Base-by-base conservation (phyloP, 2,113 vertebrate genomes). In the Oxyura jamaicensis region DNA sequence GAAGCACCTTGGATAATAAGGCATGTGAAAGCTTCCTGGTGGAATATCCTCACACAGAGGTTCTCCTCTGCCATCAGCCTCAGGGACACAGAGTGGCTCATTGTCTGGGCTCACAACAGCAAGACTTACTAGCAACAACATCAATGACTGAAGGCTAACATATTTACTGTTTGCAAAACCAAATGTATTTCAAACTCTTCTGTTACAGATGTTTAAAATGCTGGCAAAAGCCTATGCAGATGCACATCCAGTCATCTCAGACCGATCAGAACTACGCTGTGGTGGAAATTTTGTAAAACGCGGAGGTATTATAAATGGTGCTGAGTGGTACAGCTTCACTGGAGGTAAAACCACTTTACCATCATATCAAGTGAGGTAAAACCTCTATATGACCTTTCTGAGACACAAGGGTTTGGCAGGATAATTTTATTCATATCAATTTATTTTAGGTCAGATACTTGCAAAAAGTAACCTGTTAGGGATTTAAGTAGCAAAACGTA, bases 241-340 rank as follows among this genome's bases (percentile, higher is more conserved):
- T 6, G 97, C 98, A 26, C 99, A 99, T 56, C 98, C 98, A 1
- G 98, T 98, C 90, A 99, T 99, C 98, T 98, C 98, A 0, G 98
- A 99, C 96, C 98, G 97, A 35, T 98, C 99, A 4, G 99, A 99
- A 20, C 97, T 98, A 14, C 97, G 99, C 78, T 99, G 99, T 21
- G 99, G 99, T 23, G 98, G 99, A 89, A 98, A 98, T 88, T 99
- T 99, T 96, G 98, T 98, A 74, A 98, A 96, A 50, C 98, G 94
- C 0, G 98, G 99, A 52, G 98, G 99, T 94, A 98, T 99, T 97
- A 99, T 99, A 96, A 99, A 99, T 16, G 99, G 99, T 42, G 99
- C 99, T 1, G 97, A 98, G 96, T 99, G 99, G 99, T 99, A 99
- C 98, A 99, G 99, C 97, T 99, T 99, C 96, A 98, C 99, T 58